Evolutionary conservation across 2,888 invertebrate genomes (phyloP).

Genomic region (Brassicogethes aeneus): DNA sequence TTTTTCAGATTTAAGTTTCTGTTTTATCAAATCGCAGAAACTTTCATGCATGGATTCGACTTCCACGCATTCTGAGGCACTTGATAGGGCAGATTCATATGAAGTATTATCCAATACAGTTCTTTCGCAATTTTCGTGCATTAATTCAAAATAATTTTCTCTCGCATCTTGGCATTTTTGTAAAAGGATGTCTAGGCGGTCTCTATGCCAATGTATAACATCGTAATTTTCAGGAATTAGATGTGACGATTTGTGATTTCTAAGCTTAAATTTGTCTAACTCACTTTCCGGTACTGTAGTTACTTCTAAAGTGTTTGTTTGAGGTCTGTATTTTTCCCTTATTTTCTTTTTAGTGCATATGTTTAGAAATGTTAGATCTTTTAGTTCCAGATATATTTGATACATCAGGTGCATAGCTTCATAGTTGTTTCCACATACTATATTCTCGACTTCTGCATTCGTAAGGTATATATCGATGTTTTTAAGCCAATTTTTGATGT

Average conservation of each 20-base stretch:
- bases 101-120: background rate
- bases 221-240: slow-evolving; percentile 43
- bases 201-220: slow-evolving; percentile 50
- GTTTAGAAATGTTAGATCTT: slow-evolving; percentile 33
- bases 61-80: slow-evolving; percentile 1
- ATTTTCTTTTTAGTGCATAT: slow-evolving; percentile 13
- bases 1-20: slow-evolving; percentile 20
- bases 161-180: slow-evolving; percentile 26
- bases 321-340: slow-evolving; percentile 16
- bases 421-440: slow-evolving; percentile 45
- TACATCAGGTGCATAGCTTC: slow-evolving; percentile 50
- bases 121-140: slow-evolving; percentile 11
- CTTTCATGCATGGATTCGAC: slow-evolving; percentile 11
- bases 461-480: slow-evolving; percentile 43
- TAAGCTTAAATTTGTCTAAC: slow-evolving; percentile 9
- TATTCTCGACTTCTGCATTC: slow-evolving; percentile 41
- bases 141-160: slow-evolving; percentile 25
- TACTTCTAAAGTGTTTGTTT: slow-evolving; percentile 37
- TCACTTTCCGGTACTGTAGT: slow-evolving; percentile 11
- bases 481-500: slow-evolving; percentile 45
- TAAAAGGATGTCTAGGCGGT: slow-evolving; percentile 40
- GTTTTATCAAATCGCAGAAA: slow-evolving; percentile 25
- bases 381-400: slow-evolving; percentile 51
- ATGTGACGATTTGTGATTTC: slow-evolving; percentile 31
- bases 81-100: too few species aligned